These are phyloP conservation scores for Amitus sp. DNA, from an alignment of 2,888 invertebrate genomes.

Conservation along the genomic window DNA sequence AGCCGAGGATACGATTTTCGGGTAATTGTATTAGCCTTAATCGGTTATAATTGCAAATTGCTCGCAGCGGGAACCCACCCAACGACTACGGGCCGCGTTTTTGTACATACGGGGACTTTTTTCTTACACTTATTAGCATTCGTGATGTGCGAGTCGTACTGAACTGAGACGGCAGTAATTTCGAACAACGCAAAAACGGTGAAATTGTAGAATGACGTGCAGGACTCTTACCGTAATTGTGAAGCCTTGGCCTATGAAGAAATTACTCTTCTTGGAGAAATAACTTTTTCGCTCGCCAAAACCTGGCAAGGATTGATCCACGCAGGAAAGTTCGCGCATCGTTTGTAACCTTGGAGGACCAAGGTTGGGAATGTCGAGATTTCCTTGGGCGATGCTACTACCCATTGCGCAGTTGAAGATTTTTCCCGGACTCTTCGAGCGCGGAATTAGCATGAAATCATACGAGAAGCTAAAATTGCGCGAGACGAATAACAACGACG, in stretches of 20 bases:
- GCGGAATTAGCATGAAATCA: not conserved
- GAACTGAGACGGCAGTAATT: slow-evolving; percentile 18
- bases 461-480: not conserved
- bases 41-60: slow-evolving; percentile 38
- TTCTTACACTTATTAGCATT: slow-evolving; percentile 16
- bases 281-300: too few relatives aligned
- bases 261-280: too few relatives aligned
- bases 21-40: slow-evolving; percentile 31
- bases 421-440: not conserved
- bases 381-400: too few relatives aligned
- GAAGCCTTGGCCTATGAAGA: too few relatives aligned
- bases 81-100: not conserved
- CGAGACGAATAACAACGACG: not conserved
- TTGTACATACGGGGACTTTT: slow-evolving; percentile 8
- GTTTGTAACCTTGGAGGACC: too few relatives aligned
- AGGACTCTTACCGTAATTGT: too few relatives aligned
- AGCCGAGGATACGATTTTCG: slow-evolving; percentile 33
- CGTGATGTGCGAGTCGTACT: slow-evolving; percentile 16
- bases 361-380: too few relatives aligned
- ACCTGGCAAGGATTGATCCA: too few relatives aligned
- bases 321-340: too few relatives aligned
- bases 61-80: slow-evolving; percentile 1
- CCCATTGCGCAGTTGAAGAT: too few relatives aligned
- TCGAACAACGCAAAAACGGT: too few relatives aligned
- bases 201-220: too few relatives aligned